Evolutionary conservation across 2,888 invertebrate species (phyloP).

Genomic region (Mythimna ferrago): DNA sequence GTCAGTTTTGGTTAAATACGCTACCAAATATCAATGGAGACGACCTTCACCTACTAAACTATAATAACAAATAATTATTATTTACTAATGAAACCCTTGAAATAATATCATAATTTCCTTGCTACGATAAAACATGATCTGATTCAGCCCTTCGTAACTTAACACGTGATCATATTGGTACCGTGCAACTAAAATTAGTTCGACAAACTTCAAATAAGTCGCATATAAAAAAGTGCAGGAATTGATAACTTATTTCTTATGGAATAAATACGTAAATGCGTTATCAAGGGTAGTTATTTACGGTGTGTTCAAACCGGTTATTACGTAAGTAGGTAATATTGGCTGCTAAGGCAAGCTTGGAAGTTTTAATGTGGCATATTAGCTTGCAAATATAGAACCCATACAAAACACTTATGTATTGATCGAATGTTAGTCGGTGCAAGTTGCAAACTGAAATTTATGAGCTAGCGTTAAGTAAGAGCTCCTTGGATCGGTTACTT

Average conservation of each 20-base stretch:
- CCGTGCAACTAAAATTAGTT: conserved; percentile 69
- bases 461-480: conserved; percentile 84
- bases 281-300: conserved; percentile 51
- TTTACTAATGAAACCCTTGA: conserved; percentile 46
- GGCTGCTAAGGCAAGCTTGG: conserved; percentile 81
- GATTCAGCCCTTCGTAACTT: conserved; percentile 78
- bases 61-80: conserved; percentile 29
- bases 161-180: conserved; percentile 77
- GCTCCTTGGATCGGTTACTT: conserved; percentile 83
- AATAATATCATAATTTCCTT: conserved; percentile 68
- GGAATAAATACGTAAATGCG: conserved; percentile 60
- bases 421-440: conserved; percentile 88
- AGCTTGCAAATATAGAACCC: conserved; percentile 90
- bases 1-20: conserved; percentile 37
- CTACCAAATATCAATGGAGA: conserved; percentile 21
- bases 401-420: conserved; percentile 87
- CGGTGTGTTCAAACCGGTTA: conserved; percentile 46
- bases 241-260: conserved; percentile 36
- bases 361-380: conserved; percentile 88
- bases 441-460: conserved; percentile 90
- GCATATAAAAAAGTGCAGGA: not conserved
- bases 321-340: conserved; percentile 82
- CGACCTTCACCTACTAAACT: conserved; percentile 57
- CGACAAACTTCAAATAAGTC: conserved; percentile 12
- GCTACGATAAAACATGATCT: conserved; percentile 73